phyloP scores from a whole-genome alignment of 2,888 invertebrate species.

The Standfussiana lucernea region DNA sequence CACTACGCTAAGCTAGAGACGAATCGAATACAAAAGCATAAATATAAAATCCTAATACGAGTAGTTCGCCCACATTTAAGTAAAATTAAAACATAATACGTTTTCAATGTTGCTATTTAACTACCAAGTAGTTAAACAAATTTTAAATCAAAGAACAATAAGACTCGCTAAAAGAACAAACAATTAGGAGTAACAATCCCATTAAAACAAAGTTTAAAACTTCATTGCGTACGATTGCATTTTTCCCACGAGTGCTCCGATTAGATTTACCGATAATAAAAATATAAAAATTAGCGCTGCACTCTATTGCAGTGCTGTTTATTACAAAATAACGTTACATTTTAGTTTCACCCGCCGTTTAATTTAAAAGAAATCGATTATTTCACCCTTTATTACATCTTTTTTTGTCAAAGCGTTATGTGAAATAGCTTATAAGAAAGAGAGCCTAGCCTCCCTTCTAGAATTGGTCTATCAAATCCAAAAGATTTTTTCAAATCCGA shows the following conservation, averaged over 20 bases:
- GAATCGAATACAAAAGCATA: neutral
- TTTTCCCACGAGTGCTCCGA: conserved; percentile 54
- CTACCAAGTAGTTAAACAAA: neutral
- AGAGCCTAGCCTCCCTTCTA: neutral
- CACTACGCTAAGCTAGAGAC: neutral
- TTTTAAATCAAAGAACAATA: conserved; percentile 23
- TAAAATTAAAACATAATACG: neutral
- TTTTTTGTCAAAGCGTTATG: neutral
- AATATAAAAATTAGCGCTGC: conserved; percentile 45
- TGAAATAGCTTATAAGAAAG: neutral
- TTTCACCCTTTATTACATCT: neutral
- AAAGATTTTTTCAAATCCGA: neutral
- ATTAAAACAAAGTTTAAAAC: conserved; percentile 39
- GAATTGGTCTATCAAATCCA: neutral
- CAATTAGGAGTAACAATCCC: conserved; percentile 37
- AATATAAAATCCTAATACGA: neutral
- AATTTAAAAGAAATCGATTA: too few species aligned
- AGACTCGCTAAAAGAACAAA: conserved; percentile 25
- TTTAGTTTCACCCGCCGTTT: neutral
- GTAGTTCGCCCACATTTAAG: neutral
- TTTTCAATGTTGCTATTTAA: neutral
- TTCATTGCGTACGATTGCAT: conserved; percentile 46
- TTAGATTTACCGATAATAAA: conserved; percentile 58
- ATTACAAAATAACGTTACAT: conserved; percentile 18
- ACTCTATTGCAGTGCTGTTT: conserved; percentile 25